Evolutionary conservation across 2,888 invertebrate genomes (phyloP), one percentile per base, ranked within the genome.

Genomic region (Protula sp.): DNA sequence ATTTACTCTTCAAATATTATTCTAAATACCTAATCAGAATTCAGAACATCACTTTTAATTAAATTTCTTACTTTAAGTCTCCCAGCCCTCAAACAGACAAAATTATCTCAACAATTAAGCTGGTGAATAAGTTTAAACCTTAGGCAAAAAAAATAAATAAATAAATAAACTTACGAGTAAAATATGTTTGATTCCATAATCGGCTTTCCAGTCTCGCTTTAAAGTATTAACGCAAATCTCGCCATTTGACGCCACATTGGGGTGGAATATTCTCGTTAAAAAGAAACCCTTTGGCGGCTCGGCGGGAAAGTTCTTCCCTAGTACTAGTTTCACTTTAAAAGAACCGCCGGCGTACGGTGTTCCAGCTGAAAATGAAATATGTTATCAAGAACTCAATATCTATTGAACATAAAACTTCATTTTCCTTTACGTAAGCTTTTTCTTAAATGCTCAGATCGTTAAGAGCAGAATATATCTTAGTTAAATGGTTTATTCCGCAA

Each of bases 181-280:
- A 83, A 94, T 90, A 83, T 95, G 94, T 85, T 90, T 91, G 67
- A 95, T 90, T 78, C 95, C 95, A 79, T 94, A 87, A 85, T 94
- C 92, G 64, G 93, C 88, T 80, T 92, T 92, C 95, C 95, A 95
- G 85, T 94, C 95, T 83, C 91, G 93, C 83, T 92, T 92, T 65
- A 97, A 85, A 63, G 95, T 94, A 83, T 94, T 93, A 4, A 95
- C 95, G 84, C 95, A 97, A 76, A 97, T 95, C 83, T 94, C 94
- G 63, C 95, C 95, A 83, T 89, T 91, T 57, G 72, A 72, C 54
- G 94, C 89, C 71, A 97, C 94, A 85, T 97, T 97, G 29, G 95
- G 95, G 83, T 97, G 95, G 84, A 97, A 97, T 78, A 97, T 92
- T 85, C 91, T 92, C 58, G 95, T 97, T 64, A 93, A 84, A 82